Percentiles rank a stretch among this genome's conserved stretches.
Conservation (phyloP, 2,797 vertebrate species). For the Orientallactaga sibirica region DNA sequence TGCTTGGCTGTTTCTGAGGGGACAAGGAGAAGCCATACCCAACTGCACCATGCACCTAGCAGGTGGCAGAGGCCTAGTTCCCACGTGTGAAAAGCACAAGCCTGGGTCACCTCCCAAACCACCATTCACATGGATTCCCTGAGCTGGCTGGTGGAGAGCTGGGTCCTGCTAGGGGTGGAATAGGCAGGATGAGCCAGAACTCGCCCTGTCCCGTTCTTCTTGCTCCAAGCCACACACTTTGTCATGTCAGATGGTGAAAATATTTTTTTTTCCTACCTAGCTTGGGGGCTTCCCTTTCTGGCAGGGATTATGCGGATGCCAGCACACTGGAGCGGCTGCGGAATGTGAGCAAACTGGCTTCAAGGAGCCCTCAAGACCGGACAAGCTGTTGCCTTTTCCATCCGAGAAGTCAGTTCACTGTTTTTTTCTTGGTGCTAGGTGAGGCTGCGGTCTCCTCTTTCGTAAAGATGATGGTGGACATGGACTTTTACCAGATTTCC, state of each 20-base stretch:
- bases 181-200: conserved; percentile 10
- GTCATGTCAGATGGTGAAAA: conserved; percentile 75
- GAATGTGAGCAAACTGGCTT: conserved; percentile 77
- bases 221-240: conserved; percentile 62
- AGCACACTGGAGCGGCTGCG: background rate
- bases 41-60: background rate
- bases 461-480: background rate
- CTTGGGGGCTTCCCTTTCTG: conserved; percentile 72
- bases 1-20: background rate
- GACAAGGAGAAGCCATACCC: background rate
- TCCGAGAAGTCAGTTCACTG: background rate
- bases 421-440: background rate
- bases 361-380: conserved; percentile 47
- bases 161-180: background rate
- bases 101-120: background rate
- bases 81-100: no score
- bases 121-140: background rate
- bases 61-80: background rate
- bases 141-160: background rate
- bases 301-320: conserved; percentile 59
- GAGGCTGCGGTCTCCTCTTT: background rate
- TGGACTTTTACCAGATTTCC: background rate
- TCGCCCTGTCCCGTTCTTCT: conserved; percentile 28
- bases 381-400: conserved; percentile 57
- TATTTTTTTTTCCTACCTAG: conserved; percentile 66